A percentile compares a stretch with the other conserved stretches of the same genome.
Conservation (phyloP, 2,113 vertebrate genomes). For the Egretta garzetta region DNA sequence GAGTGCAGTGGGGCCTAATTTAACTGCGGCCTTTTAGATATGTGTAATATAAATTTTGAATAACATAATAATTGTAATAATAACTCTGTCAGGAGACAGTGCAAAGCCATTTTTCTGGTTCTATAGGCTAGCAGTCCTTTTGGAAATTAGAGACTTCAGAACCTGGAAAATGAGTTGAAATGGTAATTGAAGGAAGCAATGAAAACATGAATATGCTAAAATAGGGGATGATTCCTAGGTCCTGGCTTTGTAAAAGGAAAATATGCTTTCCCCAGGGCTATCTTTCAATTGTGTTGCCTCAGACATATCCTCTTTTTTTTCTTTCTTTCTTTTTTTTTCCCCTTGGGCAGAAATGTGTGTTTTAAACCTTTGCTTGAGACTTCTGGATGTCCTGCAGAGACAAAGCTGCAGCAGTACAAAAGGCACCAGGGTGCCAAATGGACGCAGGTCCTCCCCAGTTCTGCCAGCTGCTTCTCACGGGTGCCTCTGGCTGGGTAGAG, state of each 20-base stretch:
- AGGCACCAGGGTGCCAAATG: neutral
- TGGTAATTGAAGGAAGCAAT: conserved; percentile 21
- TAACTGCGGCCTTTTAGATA: neutral
- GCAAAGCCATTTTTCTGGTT: neutral
- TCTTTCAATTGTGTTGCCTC: neutral
- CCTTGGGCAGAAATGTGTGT: neutral
- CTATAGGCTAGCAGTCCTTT: neutral
- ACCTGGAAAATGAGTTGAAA: neutral
- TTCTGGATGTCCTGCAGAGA: neutral
- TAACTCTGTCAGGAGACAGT: neutral
- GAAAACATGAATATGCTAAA: neutral
- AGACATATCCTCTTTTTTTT: neutral
- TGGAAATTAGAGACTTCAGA: neutral
- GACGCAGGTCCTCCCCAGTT: neutral
- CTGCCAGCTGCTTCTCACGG: neutral
- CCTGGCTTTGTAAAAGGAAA: neutral
- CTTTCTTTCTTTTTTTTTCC: neutral
- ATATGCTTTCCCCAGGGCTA: neutral
- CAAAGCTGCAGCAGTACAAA: neutral
- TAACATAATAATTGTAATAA: conserved; percentile 4
- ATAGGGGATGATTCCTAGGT: neutral
- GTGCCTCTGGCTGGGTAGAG: neutral
- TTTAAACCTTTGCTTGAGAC: neutral
- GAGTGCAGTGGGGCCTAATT: neutral
- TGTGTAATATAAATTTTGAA: conserved; percentile 4